These are phyloP conservation scores for Tyrophagus putrescentiae DNA, from an alignment of 1,140 invertebrate genomes.

Conservation along the genomic window DNA sequence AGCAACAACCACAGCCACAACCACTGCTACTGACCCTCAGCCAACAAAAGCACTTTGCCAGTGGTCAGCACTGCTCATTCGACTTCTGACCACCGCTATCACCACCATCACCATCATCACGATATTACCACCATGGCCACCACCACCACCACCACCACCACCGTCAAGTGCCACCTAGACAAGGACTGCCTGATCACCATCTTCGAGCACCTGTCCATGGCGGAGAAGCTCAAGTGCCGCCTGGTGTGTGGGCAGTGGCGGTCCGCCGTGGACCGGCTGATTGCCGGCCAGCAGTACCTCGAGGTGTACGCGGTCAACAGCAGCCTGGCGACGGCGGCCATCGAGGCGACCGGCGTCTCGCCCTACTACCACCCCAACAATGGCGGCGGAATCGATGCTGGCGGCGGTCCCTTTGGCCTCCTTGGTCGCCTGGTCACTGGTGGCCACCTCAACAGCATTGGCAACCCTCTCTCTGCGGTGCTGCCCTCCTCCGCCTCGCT, in stretches of 20 bases:
- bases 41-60: not conserved
- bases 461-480: too few relatives aligned
- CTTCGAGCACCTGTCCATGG: conserved; percentile 12
- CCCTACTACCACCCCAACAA: too few relatives aligned
- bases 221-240: conserved; percentile 15
- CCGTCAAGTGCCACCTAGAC: not conserved
- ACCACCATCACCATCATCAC: not conserved
- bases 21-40: not conserved
- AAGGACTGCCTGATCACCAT: conserved; percentile 7
- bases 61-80: not conserved
- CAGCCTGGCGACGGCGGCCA: not conserved
- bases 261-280: not conserved
- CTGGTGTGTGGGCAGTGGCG: conserved; percentile 8
- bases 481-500: not conserved
- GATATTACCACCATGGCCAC: not conserved
- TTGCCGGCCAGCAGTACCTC: conserved; percentile 6
- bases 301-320: not conserved
- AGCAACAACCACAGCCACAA: not conserved
- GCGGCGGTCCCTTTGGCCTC: too few relatives aligned
- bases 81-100: not conserved
- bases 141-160: not conserved
- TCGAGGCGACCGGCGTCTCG: not conserved
- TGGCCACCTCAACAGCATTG: too few relatives aligned
- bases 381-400: too few relatives aligned
- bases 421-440: too few relatives aligned